These are phyloP conservation scores for Ophraella communa DNA, from an alignment of 2,888 invertebrate genomes.

Conservation along the genomic window DNA sequence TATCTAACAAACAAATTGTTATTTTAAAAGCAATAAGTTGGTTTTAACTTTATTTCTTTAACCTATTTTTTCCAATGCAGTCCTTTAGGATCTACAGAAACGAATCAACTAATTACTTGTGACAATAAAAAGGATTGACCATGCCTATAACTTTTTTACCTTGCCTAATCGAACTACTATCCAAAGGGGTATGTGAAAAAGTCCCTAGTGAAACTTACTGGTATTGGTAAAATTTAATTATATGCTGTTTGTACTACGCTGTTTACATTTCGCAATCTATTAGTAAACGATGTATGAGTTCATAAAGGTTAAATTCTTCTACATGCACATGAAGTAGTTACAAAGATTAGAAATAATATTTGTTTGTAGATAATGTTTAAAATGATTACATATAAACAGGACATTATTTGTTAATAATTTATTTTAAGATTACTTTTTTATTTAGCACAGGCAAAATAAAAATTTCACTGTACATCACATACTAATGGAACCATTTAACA, in stretches of 20 bases:
- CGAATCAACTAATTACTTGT: constrained; percentile 28
- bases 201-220: background rate
- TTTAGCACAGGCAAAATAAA: too few relatives aligned
- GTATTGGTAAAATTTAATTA: background rate
- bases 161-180: background rate
- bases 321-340: too few relatives aligned
- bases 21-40: background rate
- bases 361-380: too few relatives aligned
- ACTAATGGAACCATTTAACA: too few relatives aligned
- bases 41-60: constrained; percentile 13
- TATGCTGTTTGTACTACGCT: background rate
- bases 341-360: too few relatives aligned
- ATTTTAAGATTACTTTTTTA: too few relatives aligned
- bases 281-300: background rate
- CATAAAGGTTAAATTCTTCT: too few relatives aligned
- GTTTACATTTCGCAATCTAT: background rate
- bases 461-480: too few relatives aligned
- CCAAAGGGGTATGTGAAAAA: background rate
- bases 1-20: background rate
- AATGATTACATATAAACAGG: too few relatives aligned
- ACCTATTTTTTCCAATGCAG: background rate
- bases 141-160: constrained; percentile 26
- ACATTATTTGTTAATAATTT: too few relatives aligned
- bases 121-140: constrained; percentile 31
- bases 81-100: background rate